Conservation (phyloP, 2,113 vertebrate genomes). For the Ophiodon elongatus region DNA sequence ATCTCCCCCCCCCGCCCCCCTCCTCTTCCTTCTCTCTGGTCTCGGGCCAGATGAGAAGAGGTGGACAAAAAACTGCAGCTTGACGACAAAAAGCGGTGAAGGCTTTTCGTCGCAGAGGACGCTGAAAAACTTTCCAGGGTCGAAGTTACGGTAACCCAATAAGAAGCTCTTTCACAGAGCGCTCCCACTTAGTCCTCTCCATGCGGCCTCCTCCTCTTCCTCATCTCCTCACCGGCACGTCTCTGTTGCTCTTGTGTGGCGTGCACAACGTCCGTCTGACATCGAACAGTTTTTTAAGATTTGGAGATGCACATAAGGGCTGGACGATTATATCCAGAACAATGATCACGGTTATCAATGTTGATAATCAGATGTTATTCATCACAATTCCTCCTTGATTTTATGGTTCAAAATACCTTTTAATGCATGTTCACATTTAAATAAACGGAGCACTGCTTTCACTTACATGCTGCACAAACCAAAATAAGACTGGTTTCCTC, state of each 20-base stretch:
- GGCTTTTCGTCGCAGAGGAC: slow-evolving; percentile 89
- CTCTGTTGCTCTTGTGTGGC: slow-evolving; percentile 17
- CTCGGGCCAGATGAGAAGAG: slow-evolving; percentile 72
- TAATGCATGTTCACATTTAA: background rate
- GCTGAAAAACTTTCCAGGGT: slow-evolving; percentile 89
- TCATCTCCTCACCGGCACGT: slow-evolving; percentile 32
- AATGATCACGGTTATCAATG: background rate
- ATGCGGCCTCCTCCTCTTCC: slow-evolving; percentile 27
- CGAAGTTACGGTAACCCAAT: slow-evolving; percentile 83
- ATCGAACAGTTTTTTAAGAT: background rate
- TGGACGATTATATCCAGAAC: background rate
- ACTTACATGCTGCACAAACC: background rate
- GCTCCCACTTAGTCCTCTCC: slow-evolving; percentile 14
- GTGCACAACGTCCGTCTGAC: background rate
- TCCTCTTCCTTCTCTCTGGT: slow-evolving; percentile 47
- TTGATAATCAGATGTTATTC: background rate
- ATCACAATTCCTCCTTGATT: background rate
- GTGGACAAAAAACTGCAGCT: slow-evolving; percentile 38
- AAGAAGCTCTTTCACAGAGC: slow-evolving; percentile 59
- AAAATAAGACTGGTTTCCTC: background rate
- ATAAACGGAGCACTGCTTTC: background rate
- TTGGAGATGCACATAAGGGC: slow-evolving; percentile 3
- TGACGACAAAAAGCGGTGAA: slow-evolving; percentile 88
- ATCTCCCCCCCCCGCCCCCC: slow-evolving; percentile 29
- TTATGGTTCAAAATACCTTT: background rate